Base-by-base conservation (phyloP, 2,113 vertebrate genomes). In the Scomber colias region DNA sequence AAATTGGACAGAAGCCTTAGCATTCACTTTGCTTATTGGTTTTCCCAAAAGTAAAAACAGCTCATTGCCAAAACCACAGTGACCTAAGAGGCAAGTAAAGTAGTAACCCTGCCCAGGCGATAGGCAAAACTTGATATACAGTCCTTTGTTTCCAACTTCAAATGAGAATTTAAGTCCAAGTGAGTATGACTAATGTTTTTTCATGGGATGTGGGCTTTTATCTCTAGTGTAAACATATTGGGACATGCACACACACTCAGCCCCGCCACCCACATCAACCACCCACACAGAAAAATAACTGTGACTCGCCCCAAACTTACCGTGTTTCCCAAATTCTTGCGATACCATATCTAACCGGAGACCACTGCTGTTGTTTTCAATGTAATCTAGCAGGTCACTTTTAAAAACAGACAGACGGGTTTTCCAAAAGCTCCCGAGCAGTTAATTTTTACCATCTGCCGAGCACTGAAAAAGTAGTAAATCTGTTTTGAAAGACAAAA, bases 21-120 rank as follows among this genome's bases (percentile, higher is more conserved):
- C 63, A 68, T 89, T 84, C 75, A 85, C 79, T 85, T 71, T 67
- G 17, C 48, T 78, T 82, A 80, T 60, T 81, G 67, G 49, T 76
- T 68, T 54, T 70, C 21, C 35, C 61, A 83, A 71, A 88, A 87
- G 74, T 54, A 19, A 71, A 76, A 90, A 85, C 70, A 67, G 60
- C 60, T 74, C 71, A 56, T 56, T 73, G 66, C 76, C 46, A 61
- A 86, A 86, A 75, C 81, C 72, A 72, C 83, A 84, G 55, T 44
- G 53, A 79, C n/a, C 65, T 67, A 60, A 81, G 48, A 49, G 53
- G 55, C 65, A 49, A 75, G 71, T 35, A 55, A 45, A 72, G 64
- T n/a, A 61, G 31, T 30, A 55, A 62, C 21, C 67, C 44, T 49
- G 45, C 44, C 46, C 27, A 51, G 75, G 24, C 45, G 55, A 78